Percentiles rank a stretch among this genome's conserved stretches.
phyloP scores from a whole-genome alignment of 2,113 vertebrate genomes.

The Eolophus roseicapilla region DNA sequence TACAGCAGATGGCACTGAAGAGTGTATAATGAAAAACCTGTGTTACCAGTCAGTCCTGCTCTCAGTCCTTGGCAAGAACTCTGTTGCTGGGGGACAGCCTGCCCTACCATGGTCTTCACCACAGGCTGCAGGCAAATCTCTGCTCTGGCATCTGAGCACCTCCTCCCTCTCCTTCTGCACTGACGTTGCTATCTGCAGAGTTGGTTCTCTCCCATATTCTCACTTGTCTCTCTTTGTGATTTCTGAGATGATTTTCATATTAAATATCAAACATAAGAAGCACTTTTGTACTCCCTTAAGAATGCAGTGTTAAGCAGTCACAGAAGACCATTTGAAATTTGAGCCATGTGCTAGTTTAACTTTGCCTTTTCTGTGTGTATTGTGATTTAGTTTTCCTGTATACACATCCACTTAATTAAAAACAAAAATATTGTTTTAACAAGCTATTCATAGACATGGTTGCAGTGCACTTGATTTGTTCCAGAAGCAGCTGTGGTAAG shows the following conservation, averaged over 20 bases:
- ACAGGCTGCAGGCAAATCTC: background rate
- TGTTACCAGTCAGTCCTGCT: background rate
- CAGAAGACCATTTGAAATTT: background rate
- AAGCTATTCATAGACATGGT: background rate
- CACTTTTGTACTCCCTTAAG: background rate
- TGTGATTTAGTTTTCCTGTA: background rate
- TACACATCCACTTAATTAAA: background rate
- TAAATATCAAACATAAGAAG: background rate
- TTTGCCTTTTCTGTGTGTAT: background rate
- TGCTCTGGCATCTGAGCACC: background rate
- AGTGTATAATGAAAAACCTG: background rate
- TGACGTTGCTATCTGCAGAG: background rate
- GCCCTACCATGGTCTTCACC: background rate
- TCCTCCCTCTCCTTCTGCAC: too few relatives aligned
- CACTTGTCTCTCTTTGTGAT: background rate
- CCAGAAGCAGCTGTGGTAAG: background rate
- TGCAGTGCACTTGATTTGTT: background rate
- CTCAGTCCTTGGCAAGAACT: background rate
- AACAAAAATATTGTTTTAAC: background rate
- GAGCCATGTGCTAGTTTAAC: background rate
- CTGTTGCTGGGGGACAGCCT: background rate
- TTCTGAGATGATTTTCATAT: background rate
- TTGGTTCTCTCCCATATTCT: background rate
- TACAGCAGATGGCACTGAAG: slow-evolving; percentile 51
- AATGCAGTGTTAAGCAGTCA: background rate